Conservation (phyloP, 2,888 invertebrate genomes). For the Caenorhabditis sulstoni region DNA sequence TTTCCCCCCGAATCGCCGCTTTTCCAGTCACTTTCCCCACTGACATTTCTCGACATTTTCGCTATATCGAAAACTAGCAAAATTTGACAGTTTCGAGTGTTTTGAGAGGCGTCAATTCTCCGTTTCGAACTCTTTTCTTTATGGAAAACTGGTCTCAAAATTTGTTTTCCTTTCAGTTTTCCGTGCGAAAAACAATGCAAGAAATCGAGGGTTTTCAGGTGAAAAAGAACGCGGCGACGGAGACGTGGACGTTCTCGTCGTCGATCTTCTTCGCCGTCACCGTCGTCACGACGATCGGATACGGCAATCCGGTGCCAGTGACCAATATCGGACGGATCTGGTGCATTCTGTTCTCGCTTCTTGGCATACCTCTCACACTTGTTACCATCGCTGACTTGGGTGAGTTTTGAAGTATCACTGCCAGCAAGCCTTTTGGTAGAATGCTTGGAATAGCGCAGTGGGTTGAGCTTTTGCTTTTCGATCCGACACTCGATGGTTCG, state of each 20-base stretch:
- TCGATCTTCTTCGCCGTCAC: slow-evolving; percentile 81
- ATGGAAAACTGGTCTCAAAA: too few species aligned
- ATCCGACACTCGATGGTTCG: too few species aligned
- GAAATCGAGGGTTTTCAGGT: slow-evolving; percentile 69
- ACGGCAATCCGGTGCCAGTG: slow-evolving; percentile 80
- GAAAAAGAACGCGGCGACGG: slow-evolving; percentile 76
- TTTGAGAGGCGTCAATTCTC: too few species aligned
- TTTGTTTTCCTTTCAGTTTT: too few species aligned
- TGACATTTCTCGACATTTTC: too few species aligned
- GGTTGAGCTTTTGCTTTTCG: too few species aligned
- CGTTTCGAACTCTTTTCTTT: neutral
- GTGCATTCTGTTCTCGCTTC: slow-evolving; percentile 79
- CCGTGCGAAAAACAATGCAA: too few species aligned
- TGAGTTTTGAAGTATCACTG: slow-evolving; percentile 3
- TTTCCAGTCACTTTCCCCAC: too few species aligned
- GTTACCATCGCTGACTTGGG: slow-evolving; percentile 81
- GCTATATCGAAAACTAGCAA: too few species aligned
- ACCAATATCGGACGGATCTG: slow-evolving; percentile 77
- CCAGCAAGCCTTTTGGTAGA: neutral
- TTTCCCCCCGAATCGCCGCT: too few species aligned
- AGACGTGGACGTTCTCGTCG: slow-evolving; percentile 80
- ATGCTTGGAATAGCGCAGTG: too few species aligned
- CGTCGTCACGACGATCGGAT: slow-evolving; percentile 80
- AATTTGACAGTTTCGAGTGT: too few species aligned
- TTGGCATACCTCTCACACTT: slow-evolving; percentile 80